A percentile compares a stretch with the other conserved stretches of the same genome.
Conservation (phyloP, 1,140 invertebrate genomes). For the Parasteatoda tepidariorum region DNA sequence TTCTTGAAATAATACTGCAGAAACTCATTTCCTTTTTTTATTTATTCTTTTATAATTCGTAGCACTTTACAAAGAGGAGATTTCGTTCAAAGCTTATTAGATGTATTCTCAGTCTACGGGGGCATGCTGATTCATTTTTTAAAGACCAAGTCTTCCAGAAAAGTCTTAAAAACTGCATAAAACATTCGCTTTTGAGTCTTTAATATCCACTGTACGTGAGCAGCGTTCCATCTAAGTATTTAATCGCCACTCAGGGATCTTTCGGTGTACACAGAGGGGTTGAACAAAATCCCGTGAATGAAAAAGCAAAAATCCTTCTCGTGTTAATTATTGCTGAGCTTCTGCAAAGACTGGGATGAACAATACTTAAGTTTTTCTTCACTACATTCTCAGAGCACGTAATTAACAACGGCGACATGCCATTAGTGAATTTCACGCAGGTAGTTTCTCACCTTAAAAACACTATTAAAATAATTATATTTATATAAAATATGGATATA, state of each 20-base stretch:
- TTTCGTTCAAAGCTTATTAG: not conserved
- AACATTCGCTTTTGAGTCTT: conserved; percentile 5
- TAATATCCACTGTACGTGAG: conserved; percentile 9
- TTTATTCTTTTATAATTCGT: too few relatives aligned
- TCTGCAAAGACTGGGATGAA: not conserved
- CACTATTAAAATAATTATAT: not conserved
- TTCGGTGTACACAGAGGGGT: conserved; percentile 14
- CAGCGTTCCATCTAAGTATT: conserved; percentile 25
- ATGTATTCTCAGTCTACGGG: not conserved
- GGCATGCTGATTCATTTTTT: conserved; percentile 6
- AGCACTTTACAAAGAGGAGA: too few relatives aligned
- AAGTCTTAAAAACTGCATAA: conserved; percentile 37
- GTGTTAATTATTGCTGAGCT: conserved; percentile 37
- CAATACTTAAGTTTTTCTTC: conserved; percentile 25
- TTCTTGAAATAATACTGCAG: too few relatives aligned
- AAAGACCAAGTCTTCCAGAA: not conserved
- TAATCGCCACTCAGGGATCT: conserved; percentile 30
- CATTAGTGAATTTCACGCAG: conserved; percentile 7
- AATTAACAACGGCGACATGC: conserved; percentile 48
- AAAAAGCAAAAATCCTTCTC: conserved; percentile 23
- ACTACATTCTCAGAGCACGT: not conserved
- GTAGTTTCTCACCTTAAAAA: not conserved
- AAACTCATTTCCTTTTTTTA: too few relatives aligned
- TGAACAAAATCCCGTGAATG: not conserved
- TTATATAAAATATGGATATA: too few relatives aligned